Conservation (phyloP, 2,113 vertebrate species). For the Podarcis raffonei region DNA sequence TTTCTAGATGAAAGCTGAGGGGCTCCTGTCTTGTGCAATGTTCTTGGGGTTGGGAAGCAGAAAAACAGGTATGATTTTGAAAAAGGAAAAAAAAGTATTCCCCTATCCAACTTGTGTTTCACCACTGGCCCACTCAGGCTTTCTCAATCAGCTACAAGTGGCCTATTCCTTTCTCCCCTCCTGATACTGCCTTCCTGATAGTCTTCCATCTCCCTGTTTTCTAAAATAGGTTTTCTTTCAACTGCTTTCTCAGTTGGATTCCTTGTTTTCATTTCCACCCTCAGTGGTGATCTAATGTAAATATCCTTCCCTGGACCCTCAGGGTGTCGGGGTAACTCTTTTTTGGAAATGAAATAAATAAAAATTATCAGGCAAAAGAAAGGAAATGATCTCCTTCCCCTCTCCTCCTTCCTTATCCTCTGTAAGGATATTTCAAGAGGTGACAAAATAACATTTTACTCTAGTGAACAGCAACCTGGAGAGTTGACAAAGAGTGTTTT, state of each 20-base stretch:
- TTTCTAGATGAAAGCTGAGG: neutral
- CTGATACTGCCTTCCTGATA: neutral
- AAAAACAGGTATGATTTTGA: neutral
- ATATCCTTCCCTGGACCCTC: no score
- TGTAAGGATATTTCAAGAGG: neutral
- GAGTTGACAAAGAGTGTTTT: neutral
- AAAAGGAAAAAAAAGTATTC: neutral
- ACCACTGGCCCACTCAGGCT: neutral
- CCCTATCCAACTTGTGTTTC: neutral
- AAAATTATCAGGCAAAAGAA: no score
- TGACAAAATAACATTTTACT: slow-evolving; percentile 19
- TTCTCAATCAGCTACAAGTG: neutral
- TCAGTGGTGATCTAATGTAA: neutral
- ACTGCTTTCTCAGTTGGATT: neutral
- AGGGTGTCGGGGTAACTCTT: no score
- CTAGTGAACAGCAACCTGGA: neutral
- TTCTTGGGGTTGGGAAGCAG: neutral
- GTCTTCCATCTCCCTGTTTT: slow-evolving; percentile 9
- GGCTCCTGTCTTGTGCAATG: neutral
- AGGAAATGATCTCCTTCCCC: neutral
- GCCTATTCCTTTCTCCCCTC: neutral
- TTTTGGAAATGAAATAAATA: no score
- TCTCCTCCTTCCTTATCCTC: neutral
- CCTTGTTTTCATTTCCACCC: neutral
- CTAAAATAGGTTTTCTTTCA: neutral